Conservation (phyloP, 2,797 vertebrate genomes). For the Poeciliopsis presidionis region DNA sequence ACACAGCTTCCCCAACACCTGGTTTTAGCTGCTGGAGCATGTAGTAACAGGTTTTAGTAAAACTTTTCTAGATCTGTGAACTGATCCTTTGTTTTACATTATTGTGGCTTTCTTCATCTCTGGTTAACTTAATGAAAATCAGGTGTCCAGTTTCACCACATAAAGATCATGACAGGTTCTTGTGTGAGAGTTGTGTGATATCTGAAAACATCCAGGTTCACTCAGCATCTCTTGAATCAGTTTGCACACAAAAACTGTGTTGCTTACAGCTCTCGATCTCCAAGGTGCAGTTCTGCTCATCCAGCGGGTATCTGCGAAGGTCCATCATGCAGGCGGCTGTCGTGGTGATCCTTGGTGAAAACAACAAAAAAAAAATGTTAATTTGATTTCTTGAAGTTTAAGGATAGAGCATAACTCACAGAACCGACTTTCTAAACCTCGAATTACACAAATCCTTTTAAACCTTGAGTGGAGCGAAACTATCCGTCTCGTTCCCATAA, state of each 20-base stretch:
- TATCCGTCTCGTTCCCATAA: constrained; percentile 28
- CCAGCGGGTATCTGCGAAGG: constrained; percentile 92
- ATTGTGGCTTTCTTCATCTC: not conserved
- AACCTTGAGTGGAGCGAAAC: constrained; percentile 21
- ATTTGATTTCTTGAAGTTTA: constrained; percentile 1
- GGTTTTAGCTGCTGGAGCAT: not conserved
- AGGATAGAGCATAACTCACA: not conserved
- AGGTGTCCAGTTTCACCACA: not conserved
- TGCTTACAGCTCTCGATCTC: constrained; percentile 97
- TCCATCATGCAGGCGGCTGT: constrained; percentile 98
- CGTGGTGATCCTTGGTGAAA: constrained; percentile 87
- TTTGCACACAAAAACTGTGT: not conserved
- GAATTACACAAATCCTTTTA: constrained; percentile 34
- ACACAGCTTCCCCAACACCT: not conserved
- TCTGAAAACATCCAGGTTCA: not conserved
- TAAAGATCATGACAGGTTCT: not conserved
- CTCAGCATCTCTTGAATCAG: not conserved
- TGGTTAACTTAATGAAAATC: not conserved
- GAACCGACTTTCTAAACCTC: constrained; percentile 10
- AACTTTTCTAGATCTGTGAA: not conserved
- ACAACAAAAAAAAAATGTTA: not conserved
- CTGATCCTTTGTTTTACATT: not conserved
- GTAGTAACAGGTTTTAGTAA: not conserved
- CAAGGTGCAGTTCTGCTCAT: constrained; percentile 96
- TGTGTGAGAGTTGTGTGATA: not conserved